Base-by-base conservation (phyloP, 1,140 invertebrate genomes). In the Anastrepha ludens region DNA sequence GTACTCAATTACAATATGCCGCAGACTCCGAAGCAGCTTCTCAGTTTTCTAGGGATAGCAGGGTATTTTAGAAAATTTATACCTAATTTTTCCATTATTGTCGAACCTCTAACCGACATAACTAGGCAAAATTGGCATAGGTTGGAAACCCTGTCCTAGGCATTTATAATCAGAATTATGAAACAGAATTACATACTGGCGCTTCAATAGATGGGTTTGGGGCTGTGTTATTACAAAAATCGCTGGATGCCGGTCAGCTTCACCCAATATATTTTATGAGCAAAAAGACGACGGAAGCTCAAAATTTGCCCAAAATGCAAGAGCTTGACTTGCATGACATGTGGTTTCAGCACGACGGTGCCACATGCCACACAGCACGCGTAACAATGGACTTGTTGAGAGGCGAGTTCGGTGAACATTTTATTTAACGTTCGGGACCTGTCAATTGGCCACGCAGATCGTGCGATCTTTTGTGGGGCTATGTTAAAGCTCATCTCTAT, bases 241-340 rank as follows among this genome's bases (percentile, higher is more conserved):
- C 50, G 0, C 50, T 62, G 44, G 86, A 89, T 11, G 88, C 91
- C 89, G 64, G 85, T 41, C 39, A 88, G 87, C 65, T 91, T 29
- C 90, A 92, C 89, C 91, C 90, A 29, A 90, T 93, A 5, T 55
- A 55, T 55, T 93, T 89, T 85, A 90, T 89, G 87, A 93, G 90
- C 86, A 88, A 88, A 50, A 89, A 88, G 70, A 94, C 93, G 39
- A 90, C 88, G 1, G 59, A 87, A 11, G 85, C 88, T 4, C 90
- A 92, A 55, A 29, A 29, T 29, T 29, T 29, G 29, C 29, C 29
- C 29, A 29, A 29, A 29, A 29, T 29, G 29, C 29, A 29, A 29
- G 29, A 29, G 29, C 29, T 29, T 29, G 29, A 29, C 29, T 29
- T 29, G 29, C 29, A 29, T 29, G 29, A 29, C 29, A 29, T 29